Percentiles rank a stretch among this genome's conserved stretches.
Conservation (phyloP, 2,113 vertebrate species). For the Pimephales promelas region DNA sequence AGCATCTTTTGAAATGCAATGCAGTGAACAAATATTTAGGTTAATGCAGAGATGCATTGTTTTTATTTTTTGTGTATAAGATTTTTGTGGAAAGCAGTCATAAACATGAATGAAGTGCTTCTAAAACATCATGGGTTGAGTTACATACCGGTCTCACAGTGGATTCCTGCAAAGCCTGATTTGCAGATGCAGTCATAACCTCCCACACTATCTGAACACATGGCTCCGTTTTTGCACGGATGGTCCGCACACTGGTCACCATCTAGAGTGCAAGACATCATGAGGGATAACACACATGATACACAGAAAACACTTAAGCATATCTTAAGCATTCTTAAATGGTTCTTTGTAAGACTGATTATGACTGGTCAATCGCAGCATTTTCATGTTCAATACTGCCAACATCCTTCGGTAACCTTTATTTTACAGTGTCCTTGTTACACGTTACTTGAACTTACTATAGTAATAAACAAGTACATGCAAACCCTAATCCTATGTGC, state of each 20-base stretch:
- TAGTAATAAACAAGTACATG: too few species aligned
- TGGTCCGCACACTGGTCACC: conserved; percentile 77
- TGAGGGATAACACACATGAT: neutral
- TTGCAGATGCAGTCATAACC: conserved; percentile 81
- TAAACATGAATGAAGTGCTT: too few species aligned
- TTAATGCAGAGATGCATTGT: too few species aligned
- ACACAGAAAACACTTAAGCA: neutral
- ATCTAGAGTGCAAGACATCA: conserved; percentile 62
- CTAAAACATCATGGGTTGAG: neutral
- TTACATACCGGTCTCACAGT: conserved; percentile 74
- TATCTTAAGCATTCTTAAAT: neutral
- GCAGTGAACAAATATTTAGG: too few species aligned
- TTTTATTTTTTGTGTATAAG: too few species aligned
- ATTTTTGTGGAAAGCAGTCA: too few species aligned
- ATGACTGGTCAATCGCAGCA: neutral
- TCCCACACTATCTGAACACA: conserved; percentile 80
- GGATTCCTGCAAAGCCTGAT: conserved; percentile 72
- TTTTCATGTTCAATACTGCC: neutral
- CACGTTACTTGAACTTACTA: too few species aligned
- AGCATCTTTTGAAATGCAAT: too few species aligned
- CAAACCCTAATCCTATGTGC: too few species aligned
- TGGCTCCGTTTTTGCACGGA: conserved; percentile 77
- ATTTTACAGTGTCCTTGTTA: too few species aligned
- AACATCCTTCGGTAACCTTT: neutral
- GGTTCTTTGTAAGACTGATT: too few species aligned